phyloP scores from a whole-genome alignment of 2,797 vertebrate genomes.

The Ptychobarbus kaznakovi region DNA sequence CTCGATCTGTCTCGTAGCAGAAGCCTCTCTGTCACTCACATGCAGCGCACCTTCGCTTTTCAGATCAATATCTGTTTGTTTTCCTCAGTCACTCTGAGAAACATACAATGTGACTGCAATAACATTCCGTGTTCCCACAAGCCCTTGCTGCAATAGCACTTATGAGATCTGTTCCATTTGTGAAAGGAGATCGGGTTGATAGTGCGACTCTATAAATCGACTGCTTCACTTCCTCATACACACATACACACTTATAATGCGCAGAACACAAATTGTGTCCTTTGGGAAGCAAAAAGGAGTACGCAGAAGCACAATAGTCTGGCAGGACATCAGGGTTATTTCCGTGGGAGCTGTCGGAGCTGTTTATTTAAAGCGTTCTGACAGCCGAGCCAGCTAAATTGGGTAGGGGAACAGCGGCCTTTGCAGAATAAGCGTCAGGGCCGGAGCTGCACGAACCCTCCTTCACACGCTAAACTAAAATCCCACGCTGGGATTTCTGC shows the following conservation, averaged over 20 bases:
- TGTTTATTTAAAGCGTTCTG: constrained; percentile 58
- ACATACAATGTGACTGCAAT: constrained; percentile 40
- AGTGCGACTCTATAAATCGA: constrained; percentile 36
- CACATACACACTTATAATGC: constrained; percentile 33
- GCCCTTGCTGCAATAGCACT: constrained; percentile 20
- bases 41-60: constrained; percentile 1
- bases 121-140: constrained; percentile 30
- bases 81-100: constrained; percentile 29
- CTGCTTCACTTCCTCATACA: constrained; percentile 21
- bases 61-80: constrained; percentile 43
- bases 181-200: constrained; percentile 42
- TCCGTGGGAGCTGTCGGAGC: constrained; percentile 45
- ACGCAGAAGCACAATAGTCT: constrained; percentile 34
- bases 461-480: constrained; percentile 47
- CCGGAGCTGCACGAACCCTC: constrained; percentile 25
- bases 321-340: constrained; percentile 52
- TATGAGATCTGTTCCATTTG: constrained; percentile 34
- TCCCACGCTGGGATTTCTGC: constrained; percentile 52
- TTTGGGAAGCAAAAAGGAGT: constrained; percentile 43
- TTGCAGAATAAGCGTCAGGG: constrained; percentile 41
- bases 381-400: constrained; percentile 55
- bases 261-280: constrained; percentile 47
- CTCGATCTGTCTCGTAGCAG: background rate
- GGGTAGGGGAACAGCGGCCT: constrained; percentile 44
- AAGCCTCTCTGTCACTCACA: background rate